phyloP scores from a whole-genome alignment of 2,888 invertebrate genomes.

The Trypoxylon attenuatum region DNA sequence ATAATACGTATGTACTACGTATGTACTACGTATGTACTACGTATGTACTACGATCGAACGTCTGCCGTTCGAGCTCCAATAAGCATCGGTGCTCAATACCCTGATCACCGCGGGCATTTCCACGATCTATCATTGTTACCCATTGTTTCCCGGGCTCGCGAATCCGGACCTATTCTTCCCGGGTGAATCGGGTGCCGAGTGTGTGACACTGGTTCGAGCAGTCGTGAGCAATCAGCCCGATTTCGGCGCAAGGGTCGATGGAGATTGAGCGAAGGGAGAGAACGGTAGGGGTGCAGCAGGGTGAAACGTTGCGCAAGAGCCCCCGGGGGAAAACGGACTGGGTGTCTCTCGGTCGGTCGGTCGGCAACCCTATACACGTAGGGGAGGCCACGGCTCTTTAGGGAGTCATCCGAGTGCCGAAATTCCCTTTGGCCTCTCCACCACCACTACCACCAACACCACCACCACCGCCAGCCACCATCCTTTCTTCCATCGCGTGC shows the following conservation, averaged over 20 bases:
- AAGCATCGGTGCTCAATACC: too few relatives aligned
- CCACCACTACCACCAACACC: too few relatives aligned
- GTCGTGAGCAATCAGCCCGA: not conserved
- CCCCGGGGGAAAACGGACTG: conserved; percentile 1
- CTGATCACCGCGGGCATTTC: too few relatives aligned
- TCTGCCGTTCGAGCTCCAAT: too few relatives aligned
- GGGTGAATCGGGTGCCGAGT: too few relatives aligned
- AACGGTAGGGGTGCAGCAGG: not conserved
- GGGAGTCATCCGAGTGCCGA: conserved; percentile 44
- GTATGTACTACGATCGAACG: too few relatives aligned
- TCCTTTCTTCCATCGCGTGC: conserved; percentile 4
- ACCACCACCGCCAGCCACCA: conserved; percentile 8
- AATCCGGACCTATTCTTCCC: too few relatives aligned
- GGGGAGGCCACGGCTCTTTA: conserved; percentile 34
- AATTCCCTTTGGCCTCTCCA: conserved; percentile 34
- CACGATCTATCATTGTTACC: too few relatives aligned
- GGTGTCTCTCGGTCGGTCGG: conserved; percentile 39
- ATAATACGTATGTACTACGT: too few relatives aligned
- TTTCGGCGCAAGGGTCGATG: conserved; percentile 3
- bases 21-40: too few relatives aligned
- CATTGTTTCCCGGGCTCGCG: too few relatives aligned
- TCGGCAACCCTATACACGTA: conserved; percentile 55
- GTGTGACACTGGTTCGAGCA: not conserved
- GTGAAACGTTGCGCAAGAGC: conserved; percentile 12
- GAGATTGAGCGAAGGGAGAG: conserved; percentile 5